phyloP scores from a whole-genome alignment of 2,797 vertebrate genomes.

The Danionella dracula region DNA sequence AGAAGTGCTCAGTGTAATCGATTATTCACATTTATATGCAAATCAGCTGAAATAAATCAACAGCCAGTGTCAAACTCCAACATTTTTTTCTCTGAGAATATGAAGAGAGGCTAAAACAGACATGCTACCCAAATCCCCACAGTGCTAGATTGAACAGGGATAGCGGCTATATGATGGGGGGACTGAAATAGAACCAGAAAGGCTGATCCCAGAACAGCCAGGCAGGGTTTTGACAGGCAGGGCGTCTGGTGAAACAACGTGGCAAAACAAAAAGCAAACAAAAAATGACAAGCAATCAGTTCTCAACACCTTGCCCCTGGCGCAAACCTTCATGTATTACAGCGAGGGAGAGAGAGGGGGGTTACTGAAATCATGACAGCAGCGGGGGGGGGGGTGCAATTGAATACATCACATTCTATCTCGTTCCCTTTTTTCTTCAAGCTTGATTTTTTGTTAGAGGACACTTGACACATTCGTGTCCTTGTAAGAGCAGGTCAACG shows the following conservation, averaged over 20 bases:
- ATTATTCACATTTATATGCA: slow-evolving; percentile 33
- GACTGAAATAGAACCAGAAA: neutral
- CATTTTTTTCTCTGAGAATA: neutral
- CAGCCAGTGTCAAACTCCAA: slow-evolving; percentile 27
- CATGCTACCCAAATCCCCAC: neutral
- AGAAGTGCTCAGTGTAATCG: slow-evolving; percentile 18
- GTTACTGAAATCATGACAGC: slow-evolving; percentile 8
- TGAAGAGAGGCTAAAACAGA: neutral
- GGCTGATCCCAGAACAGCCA: neutral
- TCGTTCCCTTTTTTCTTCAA: slow-evolving; percentile 10
- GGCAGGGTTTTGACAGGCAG: slow-evolving; percentile 20
- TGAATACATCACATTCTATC: neutral
- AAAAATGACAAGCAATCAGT: slow-evolving; percentile 36
- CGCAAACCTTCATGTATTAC: slow-evolving; percentile 36
- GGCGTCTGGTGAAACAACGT: slow-evolving; percentile 8
- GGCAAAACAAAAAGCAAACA: slow-evolving; percentile 21
- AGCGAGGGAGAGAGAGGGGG: slow-evolving; percentile 13
- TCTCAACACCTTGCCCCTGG: slow-evolving; percentile 36
- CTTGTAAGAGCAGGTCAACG: slow-evolving; percentile 28
- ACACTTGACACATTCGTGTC: slow-evolving; percentile 33
- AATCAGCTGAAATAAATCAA: slow-evolving; percentile 27
- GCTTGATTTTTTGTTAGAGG: slow-evolving; percentile 11
- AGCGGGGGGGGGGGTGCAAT: slow-evolving; percentile 21
- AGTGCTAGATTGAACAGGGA: neutral
- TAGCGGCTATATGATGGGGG: neutral